Evolutionary conservation across 2,888 invertebrate genomes (phyloP), one percentile per base, ranked within the genome.

Genomic region (Bugulina stolonifera): DNA sequence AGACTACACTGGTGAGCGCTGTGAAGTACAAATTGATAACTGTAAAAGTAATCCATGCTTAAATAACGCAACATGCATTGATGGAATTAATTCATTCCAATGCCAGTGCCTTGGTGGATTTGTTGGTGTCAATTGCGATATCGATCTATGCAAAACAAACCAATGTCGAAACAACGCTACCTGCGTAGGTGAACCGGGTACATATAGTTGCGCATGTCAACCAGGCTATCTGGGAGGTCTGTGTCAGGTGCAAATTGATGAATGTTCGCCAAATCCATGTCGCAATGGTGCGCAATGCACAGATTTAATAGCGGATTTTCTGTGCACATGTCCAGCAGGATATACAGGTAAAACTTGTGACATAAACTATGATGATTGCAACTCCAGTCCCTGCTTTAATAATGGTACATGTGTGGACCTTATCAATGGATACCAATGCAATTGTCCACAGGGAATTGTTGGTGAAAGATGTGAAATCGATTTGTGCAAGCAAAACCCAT

Each of bases 391-490:
- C n/a, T 57, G 57, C 57, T 27, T 14, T 22, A 57, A 57, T 57
- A 57, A 57, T 57, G 57, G 23, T 57, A 25, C 57, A 25, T 57
- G 57, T 27, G 10, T 57, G 5, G n/a, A 57, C 23, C n/a, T 5
- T 5, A 22, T 57, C 25, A 57, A 57, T 27, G 79, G 74, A 27
- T 90, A 90, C 81, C 88, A 88, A 71, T 96, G 95, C 85, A 88
- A 90, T 64, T 96, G 95, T 80, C 90, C 90, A 0, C 87, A 89
- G 14, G 93, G 93, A 58, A 94, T 90, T 89, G 89, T 89, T 43
- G 95, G 95, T 1, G 89, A 90, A 55, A 89, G 91, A 79, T 95
- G 95, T 85, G 93, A 94, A 84, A 88, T 91, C 64, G 86, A 89
- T 71, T 91, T 91, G 54, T 94, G 94, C 85, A 87, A 88, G 75